Evolutionary conservation across 1,140 invertebrate genomes (phyloP), one percentile per base, ranked within the genome.

Genomic region (Neoseiulus cucumeris): DNA sequence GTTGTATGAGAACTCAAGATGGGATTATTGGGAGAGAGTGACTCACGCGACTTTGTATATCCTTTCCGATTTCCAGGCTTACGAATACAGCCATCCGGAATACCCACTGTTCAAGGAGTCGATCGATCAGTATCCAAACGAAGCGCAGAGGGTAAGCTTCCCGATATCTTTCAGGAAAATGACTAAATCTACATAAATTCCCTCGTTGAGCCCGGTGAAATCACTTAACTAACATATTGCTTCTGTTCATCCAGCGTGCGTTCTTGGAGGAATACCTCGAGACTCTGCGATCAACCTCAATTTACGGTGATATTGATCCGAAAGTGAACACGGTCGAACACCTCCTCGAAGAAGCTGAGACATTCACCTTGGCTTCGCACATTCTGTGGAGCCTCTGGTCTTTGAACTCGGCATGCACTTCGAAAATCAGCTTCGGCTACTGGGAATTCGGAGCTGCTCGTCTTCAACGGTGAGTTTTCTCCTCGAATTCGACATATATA

Each of bases 331-430:
- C 65, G 41, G 75, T 80, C 65, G 72, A 75, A 1, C 71, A 72
- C 18, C 70, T 92, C 12, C 75, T 90, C 67, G 73, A 76, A 33
- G 92, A 97, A 78, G 82, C 91, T 17, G 82, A 85, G 64, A 76
- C 85, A 7, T 94, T 90, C 71, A 84, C 85, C 0, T 76, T 94
- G 42, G 87, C 85, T 18, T 88, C 87, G n/a, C 89, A 96, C 74
- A 83, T 96, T 22, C 85, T 95, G 70, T 97, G 92, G 93, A 82
- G 81, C 2, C 77, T 95, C 0, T 97, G 93, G 93, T 82, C 84
- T 22, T 80, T 94, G 28, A 85, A 93, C 4, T 92, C 93, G 75
- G 86, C 86, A 0, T 82, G 84, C 68, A 83, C 85, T 14, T 91
- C 87, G 0, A 82, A 87, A 71, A 96, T 97, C 73, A 83, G 88